Evolutionary conservation across 1,140 invertebrate species (phyloP), one percentile per base, ranked within the genome.

Genomic region (Bombus sibiricus): DNA sequence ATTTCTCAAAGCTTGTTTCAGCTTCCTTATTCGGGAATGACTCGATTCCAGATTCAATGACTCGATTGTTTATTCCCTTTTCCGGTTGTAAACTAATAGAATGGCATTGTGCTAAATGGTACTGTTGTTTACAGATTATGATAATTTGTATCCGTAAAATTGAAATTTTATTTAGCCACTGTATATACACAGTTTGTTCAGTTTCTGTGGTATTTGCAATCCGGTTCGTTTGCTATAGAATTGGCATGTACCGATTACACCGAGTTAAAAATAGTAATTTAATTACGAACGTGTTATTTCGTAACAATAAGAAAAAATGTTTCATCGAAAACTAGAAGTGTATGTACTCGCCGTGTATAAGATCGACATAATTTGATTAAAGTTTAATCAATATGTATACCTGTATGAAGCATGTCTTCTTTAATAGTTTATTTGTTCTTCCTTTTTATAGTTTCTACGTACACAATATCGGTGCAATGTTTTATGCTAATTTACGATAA

Each of bases 21-120:
- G 47, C 15, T 47, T 47, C 47, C 47, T 59, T 22, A 1, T 39
- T 1, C 0, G 13, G 3, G 0, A 73, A 62, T 37, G 41, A 72
- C 41, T 85, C 62, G 41, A 32, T 73, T 85, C n/a, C 0, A 34
- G 39, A 53, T 80, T 84, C 68, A 73, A 62, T 37, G 41, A 72
- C 41, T 85, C 62, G 41, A 32, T 73, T 85, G 57, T 85, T 72
- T 72, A 72, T 47, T 41, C 3, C 25, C 2, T 15, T n/a, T 1
- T 9, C 15, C 12, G 3, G 28, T 39, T 39, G 0, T 43, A 73
- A 73, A 73, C 9, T 43, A n/a, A 8, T 4, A 8, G 15, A 28
- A 28, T 22, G 5, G 5, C 1, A 18, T 18, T 18, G 0, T 1
- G 15, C 0, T 18, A 47, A 47, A 6, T 47, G 15, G 47, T 18